Conservation (phyloP, 1,140 invertebrate genomes). For the Tetranychus cinnabarinus region DNA sequence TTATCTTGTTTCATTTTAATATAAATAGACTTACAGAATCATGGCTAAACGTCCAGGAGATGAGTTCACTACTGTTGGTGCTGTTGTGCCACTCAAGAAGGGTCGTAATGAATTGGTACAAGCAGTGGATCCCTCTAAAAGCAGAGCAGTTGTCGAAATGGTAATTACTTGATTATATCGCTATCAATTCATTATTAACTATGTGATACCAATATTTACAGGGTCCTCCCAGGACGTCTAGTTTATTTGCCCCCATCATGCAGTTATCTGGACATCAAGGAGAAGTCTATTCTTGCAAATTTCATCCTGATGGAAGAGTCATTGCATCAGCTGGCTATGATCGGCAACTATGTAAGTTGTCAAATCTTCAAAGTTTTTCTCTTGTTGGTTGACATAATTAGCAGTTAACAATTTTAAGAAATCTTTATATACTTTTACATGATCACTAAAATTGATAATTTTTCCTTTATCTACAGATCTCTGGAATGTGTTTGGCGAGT, state of each 20-base stretch:
- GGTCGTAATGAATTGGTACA: background rate
- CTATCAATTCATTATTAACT: no score
- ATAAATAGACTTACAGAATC: no score
- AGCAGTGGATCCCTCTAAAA: background rate
- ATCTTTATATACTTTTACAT: background rate
- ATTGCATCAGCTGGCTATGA: slow-evolving; percentile 90
- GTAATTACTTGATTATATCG: no score
- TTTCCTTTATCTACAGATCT: slow-evolving; percentile 34
- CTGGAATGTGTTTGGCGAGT: slow-evolving; percentile 95
- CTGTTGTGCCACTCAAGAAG: background rate
- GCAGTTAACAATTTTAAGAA: no score
- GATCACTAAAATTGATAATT: background rate
- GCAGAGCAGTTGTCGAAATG: background rate
- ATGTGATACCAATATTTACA: slow-evolving; percentile 10
- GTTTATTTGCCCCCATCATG: slow-evolving; percentile 81
- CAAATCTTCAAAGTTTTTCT: background rate
- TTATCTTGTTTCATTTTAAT: no score
- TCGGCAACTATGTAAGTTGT: slow-evolving; percentile 67
- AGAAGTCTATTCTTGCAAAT: slow-evolving; percentile 77
- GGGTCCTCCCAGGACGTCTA: slow-evolving; percentile 57
- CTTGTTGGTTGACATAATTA: background rate
- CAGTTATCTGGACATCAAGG: slow-evolving; percentile 85
- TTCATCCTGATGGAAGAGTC: slow-evolving; percentile 85
- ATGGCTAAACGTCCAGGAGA: background rate
- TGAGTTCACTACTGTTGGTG: background rate